Conservation (phyloP, 2,888 invertebrate genomes). For the Drosophila nr. medialis region DNA sequence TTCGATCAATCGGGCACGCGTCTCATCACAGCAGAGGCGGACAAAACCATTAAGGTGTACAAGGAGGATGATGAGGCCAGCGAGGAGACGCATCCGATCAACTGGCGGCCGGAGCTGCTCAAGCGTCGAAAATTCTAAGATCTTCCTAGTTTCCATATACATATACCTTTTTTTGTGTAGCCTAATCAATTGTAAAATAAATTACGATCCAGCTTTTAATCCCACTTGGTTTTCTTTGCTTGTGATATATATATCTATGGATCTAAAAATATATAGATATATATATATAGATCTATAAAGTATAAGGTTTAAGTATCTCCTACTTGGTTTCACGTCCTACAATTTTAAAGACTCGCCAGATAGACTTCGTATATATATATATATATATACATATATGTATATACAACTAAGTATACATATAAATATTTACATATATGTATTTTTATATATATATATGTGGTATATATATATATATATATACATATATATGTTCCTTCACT, state of each 20-base stretch:
- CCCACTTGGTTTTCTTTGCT: neutral
- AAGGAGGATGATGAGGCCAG: conserved; percentile 98
- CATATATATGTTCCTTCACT: too few species aligned
- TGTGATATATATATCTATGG: too few species aligned
- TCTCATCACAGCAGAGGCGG: conserved; percentile 98
- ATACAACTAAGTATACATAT: too few species aligned
- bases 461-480: too few species aligned
- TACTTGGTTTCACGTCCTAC: too few species aligned
- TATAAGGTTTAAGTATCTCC: too few species aligned
- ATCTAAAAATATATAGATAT: too few species aligned
- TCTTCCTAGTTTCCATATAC: conserved; percentile 9
- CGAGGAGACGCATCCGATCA: conserved; percentile 98
- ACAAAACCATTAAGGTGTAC: conserved; percentile 99
- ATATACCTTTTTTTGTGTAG: neutral
- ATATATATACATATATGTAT: too few species aligned
- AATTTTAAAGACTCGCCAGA: too few species aligned
- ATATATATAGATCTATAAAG: conserved; percentile 3
- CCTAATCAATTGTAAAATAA: conserved; percentile 10
- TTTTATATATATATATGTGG: too few species aligned
- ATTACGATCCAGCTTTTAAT: neutral
- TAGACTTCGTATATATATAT: too few species aligned
- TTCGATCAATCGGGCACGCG: conserved; percentile 98
- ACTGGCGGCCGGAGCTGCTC: conserved; percentile 98
- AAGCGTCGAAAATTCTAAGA: conserved; percentile 94
- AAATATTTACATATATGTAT: too few species aligned